Conservation (phyloP, 2,113 vertebrate genomes). For the Procavia capensis region DNA sequence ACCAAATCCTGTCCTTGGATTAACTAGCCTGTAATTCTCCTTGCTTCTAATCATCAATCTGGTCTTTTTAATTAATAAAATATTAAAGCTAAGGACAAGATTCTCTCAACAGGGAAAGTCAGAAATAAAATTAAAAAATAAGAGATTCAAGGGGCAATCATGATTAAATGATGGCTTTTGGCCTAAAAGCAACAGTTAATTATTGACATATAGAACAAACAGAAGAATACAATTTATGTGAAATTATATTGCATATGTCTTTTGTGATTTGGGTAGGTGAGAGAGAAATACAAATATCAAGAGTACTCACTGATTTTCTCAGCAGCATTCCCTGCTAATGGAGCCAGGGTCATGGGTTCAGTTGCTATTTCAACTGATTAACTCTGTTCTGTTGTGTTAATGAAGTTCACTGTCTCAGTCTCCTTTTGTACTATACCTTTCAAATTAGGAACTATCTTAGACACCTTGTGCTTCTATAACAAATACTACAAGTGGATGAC, state of each 20-base stretch:
- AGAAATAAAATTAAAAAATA: background rate
- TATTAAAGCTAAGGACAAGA: slow-evolving; percentile 44
- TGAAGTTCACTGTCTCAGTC: background rate
- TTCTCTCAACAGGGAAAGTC: background rate
- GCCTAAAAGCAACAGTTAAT: slow-evolving; percentile 16
- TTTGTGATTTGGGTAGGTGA: slow-evolving; percentile 42
- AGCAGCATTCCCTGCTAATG: background rate
- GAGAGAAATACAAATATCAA: slow-evolving; percentile 52
- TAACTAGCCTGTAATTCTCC: background rate
- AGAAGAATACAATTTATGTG: background rate
- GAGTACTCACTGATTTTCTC: background rate
- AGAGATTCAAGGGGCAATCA: background rate
- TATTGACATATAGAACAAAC: slow-evolving; percentile 20
- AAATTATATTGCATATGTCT: background rate
- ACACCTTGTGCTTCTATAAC: no score
- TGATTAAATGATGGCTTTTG: slow-evolving; percentile 30
- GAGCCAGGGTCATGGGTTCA: background rate
- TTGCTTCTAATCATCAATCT: slow-evolving; percentile 6
- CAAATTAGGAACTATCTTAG: background rate
- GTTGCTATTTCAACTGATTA: slow-evolving; percentile 1
- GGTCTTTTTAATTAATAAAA: slow-evolving; percentile 39
- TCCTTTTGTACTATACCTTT: background rate
- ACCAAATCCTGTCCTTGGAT: slow-evolving; percentile 40
- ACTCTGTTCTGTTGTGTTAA: background rate
- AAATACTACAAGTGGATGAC: no score